A percentile compares a stretch with the other conserved stretches of the same genome.
phyloP scores from a whole-genome alignment of 2,888 invertebrate genomes.

The Parnassius mnemosyne region DNA sequence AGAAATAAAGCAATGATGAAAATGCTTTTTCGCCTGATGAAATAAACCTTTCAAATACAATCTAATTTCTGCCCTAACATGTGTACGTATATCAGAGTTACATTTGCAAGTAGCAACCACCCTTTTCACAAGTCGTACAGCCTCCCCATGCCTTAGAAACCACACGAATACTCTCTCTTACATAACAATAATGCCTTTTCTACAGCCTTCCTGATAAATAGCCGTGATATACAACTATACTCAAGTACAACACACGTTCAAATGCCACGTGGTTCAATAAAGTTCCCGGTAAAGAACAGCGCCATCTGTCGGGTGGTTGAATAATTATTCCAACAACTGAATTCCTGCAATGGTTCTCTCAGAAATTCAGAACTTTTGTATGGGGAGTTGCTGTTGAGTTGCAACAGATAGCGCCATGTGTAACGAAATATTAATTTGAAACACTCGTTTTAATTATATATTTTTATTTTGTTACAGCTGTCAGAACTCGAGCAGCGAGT shows the following conservation, averaged over 20 bases:
- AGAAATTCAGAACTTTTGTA: slow-evolving; percentile 16
- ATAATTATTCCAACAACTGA: slow-evolving; percentile 35
- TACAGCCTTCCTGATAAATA: slow-evolving; percentile 60
- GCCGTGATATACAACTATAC: slow-evolving; percentile 32
- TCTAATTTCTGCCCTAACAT: slow-evolving; percentile 56
- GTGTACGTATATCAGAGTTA: slow-evolving; percentile 60
- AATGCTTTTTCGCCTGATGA: slow-evolving; percentile 38
- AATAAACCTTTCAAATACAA: slow-evolving; percentile 63
- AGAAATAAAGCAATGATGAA: slow-evolving; percentile 33
- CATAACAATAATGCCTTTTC: slow-evolving; percentile 76
- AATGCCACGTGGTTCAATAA: slow-evolving; percentile 74
- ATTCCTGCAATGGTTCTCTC: slow-evolving; percentile 33
- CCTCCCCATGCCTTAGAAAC: slow-evolving; percentile 63
- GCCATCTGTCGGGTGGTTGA: slow-evolving; percentile 69
- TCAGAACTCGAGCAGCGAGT: slow-evolving; percentile 96
- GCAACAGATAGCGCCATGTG: slow-evolving; percentile 54
- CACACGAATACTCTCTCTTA: slow-evolving; percentile 73
- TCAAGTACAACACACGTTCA: slow-evolving; percentile 32
- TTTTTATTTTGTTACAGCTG: slow-evolving; percentile 85
- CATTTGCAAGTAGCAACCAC: slow-evolving; percentile 62
- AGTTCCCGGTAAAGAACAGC: slow-evolving; percentile 43
- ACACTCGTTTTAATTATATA: slow-evolving; percentile 28
- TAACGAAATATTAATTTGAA: not conserved
- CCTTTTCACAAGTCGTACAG: slow-evolving; percentile 59
- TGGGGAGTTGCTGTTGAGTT: not conserved